Evolutionary conservation across 2,888 invertebrate genomes (phyloP), one percentile per base, ranked within the genome.

Genomic region (Esperia sulphurella): DNA sequence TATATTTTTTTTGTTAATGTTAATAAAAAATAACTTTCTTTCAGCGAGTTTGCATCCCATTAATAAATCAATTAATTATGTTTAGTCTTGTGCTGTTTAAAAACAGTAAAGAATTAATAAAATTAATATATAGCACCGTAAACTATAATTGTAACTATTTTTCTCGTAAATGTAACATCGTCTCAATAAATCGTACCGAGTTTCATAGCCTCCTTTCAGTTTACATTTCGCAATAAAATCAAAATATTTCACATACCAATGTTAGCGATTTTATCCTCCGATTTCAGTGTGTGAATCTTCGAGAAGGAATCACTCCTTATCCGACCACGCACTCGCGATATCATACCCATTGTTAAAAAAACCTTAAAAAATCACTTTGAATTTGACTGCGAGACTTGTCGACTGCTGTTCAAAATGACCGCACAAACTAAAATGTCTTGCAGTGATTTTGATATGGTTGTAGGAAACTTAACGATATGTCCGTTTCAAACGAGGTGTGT

Each of bases 231-330:
- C 39, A 14, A 14, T 1, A 9, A 7, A 44, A 37, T 37, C 35
- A 14, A 45, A 45, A 42, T 41, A 37, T 21, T 41, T 42, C 35
- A 52, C 52, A 70, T 75, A 93, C 93, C 93, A 58, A 92, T 93
- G 75, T 94, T 93, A 6, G 93, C 93, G 49, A 93, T 93, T 84
- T 92, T 93, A 63, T 94, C 93, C 61, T 93, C 91, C 31, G 93
- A 91, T 59, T 92, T 87, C 52, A 92, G 85, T 13, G 91, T 88
- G 57, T 92, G 92, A 69, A 92, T 76, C 75, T 92, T 93, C 66
- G 92, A 91, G 74, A 93, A 86, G 37, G 92, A 92, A 69, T 92
- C 91, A 71, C 91, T 90, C 62, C 93, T 91, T 43, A 93, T 87
- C 50, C 94, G 87, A n/a, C 93, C 92, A 42, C 94, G 88, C 63